Conservation (phyloP, 1,140 invertebrate genomes). For the Campoletis sonorensis region DNA sequence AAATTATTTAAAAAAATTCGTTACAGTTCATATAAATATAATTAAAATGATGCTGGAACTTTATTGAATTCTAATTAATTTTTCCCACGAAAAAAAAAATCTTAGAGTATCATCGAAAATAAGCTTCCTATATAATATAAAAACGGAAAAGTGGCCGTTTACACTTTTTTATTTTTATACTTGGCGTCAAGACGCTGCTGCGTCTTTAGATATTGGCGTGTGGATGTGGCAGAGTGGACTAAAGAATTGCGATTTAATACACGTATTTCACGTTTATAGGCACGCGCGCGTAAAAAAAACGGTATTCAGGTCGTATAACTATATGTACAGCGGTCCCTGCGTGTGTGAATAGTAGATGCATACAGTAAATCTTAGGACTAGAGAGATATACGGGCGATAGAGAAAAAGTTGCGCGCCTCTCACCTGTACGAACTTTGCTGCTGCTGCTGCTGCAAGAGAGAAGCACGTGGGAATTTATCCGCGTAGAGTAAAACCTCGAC, state of each 20-base stretch:
- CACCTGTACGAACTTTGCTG: conserved; percentile 40
- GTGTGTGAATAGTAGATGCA: background rate
- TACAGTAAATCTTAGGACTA: conserved; percentile 40
- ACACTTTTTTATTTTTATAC: no score
- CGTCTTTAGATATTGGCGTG: background rate
- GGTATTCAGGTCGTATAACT: conserved; percentile 41
- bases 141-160: no score
- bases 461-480: conserved; percentile 44
- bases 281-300: conserved; percentile 6
- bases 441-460: conserved; percentile 5
- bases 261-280: background rate
- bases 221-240: background rate
- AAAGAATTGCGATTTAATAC: conserved; percentile 35
- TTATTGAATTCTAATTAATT: no score
- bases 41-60: no score
- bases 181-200: background rate
- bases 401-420: conserved; percentile 39
- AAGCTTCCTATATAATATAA: no score
- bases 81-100: no score
- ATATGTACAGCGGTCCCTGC: background rate
- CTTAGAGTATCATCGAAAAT: no score
- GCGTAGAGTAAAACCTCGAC: conserved; percentile 23
- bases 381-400: conserved; percentile 38
- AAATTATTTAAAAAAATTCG: no score
- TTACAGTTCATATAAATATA: no score